A percentile compares a stretch with the other conserved stretches of the same genome.
Conservation (phyloP, 1,140 invertebrate genomes). For the Drosophila sucinea region DNA sequence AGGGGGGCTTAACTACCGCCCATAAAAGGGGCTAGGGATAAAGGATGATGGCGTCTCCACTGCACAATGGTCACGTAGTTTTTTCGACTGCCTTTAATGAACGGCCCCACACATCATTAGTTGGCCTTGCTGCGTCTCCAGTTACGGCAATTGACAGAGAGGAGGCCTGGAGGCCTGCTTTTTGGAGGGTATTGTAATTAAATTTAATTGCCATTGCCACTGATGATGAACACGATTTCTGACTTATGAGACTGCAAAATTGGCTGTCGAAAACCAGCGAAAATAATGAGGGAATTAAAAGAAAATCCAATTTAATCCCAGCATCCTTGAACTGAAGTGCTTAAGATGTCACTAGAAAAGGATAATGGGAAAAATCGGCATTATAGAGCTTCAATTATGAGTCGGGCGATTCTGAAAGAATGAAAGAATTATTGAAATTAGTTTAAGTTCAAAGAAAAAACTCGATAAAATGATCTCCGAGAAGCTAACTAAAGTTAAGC, state of each 20-base stretch:
- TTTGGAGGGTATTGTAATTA: conserved; percentile 72
- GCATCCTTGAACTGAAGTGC: neutral
- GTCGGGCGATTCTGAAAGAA: neutral
- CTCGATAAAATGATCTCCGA: too few relatives aligned
- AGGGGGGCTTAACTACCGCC: conserved; percentile 30
- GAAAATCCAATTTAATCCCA: neutral
- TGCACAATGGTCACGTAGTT: conserved; percentile 60
- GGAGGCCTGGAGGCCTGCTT: conserved; percentile 35
- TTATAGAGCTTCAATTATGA: neutral
- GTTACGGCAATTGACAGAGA: conserved; percentile 55
- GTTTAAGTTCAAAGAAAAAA: neutral
- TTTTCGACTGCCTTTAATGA: conserved; percentile 53
- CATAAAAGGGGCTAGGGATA: conserved; percentile 24
- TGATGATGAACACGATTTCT: conserved; percentile 46
- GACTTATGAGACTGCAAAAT: conserved; percentile 24
- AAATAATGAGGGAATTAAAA: conserved; percentile 27
- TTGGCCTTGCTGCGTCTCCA: conserved; percentile 33
- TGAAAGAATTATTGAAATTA: neutral
- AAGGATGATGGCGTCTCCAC: conserved; percentile 33
- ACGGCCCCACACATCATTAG: conserved; percentile 50
- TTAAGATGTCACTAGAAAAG: neutral
- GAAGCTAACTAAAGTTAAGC: too few relatives aligned
- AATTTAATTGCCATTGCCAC: conserved; percentile 65
- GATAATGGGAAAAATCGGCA: neutral
- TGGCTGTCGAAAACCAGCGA: conserved; percentile 28